These are phyloP conservation scores for Lynx canadensis DNA, from an alignment of 2,113 vertebrate genomes.

Conservation along the genomic window DNA sequence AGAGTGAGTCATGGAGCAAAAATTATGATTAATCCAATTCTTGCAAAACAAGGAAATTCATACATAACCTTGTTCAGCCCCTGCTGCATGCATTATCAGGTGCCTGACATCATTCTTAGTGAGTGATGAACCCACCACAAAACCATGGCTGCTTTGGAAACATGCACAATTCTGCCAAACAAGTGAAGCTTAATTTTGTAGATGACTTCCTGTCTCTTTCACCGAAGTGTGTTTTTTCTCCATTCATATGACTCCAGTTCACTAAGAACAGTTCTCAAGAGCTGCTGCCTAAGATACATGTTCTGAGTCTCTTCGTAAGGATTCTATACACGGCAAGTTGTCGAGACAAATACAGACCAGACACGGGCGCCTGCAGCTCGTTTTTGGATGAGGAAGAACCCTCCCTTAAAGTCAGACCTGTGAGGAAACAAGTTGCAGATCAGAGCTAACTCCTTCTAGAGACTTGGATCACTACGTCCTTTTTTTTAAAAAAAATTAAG, in stretches of 20 bases:
- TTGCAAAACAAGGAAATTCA: background rate
- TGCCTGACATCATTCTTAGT: background rate
- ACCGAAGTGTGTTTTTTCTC: background rate
- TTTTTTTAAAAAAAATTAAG: background rate
- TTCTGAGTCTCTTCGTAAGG: background rate
- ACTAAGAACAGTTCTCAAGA: background rate
- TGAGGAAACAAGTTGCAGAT: background rate
- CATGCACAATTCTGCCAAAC: background rate
- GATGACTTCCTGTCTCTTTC: background rate
- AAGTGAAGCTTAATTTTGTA: background rate
- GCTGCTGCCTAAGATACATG: rapidly evolving
- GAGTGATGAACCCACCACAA: background rate
- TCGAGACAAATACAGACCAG: background rate
- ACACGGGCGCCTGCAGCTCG: background rate
- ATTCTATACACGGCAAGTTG: background rate
- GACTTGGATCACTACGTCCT: background rate
- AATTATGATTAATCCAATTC: background rate
- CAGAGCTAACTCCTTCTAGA: background rate
- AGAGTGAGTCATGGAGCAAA: background rate
- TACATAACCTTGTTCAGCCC: background rate
- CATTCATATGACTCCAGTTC: background rate
- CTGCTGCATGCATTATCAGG: background rate
- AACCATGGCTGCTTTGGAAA: background rate
- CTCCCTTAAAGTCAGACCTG: background rate
- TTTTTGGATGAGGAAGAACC: background rate